phyloP scores from a whole-genome alignment of 1,140 invertebrate species.

The Ditylenchus dipsaci region DNA sequence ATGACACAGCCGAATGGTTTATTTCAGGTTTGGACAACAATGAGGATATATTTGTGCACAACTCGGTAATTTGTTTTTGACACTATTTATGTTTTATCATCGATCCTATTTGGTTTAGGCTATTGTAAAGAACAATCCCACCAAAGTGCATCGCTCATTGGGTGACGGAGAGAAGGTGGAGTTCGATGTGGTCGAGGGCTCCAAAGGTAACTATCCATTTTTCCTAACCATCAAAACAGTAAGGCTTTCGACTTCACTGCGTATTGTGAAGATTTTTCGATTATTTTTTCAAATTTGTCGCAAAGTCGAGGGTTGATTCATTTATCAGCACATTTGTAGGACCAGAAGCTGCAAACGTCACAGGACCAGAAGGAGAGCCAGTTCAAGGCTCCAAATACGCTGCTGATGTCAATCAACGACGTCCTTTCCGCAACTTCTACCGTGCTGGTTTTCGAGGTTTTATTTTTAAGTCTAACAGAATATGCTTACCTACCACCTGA shows the following conservation, averaged over 20 bases:
- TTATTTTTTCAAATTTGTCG: too few relatives aligned
- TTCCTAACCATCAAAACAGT: too few relatives aligned
- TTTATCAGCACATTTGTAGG: background rate
- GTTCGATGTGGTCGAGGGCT: conserved; percentile 97
- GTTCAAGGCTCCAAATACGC: conserved; percentile 52
- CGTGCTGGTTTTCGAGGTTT: background rate
- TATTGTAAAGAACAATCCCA: conserved; percentile 84
- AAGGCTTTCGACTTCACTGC: too few relatives aligned
- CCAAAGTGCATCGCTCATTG: conserved; percentile 92
- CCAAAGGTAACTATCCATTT: conserved; percentile 66
- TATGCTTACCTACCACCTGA: background rate
- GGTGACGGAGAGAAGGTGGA: conserved; percentile 94
- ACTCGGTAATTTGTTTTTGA: conserved; percentile 65
- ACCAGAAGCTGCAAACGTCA: conserved; percentile 54
- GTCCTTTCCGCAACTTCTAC: conserved; percentile 19
- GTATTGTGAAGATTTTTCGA: too few relatives aligned
- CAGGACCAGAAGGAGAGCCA: conserved; percentile 47
- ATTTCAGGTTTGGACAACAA: conserved; percentile 79
- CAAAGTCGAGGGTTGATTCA: too few relatives aligned
- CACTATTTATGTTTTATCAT: too few relatives aligned
- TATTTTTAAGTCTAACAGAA: background rate
- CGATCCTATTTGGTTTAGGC: background rate
- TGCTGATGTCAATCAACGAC: conserved; percentile 12
- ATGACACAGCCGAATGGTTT: too few relatives aligned
- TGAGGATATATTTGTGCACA: conserved; percentile 97